phyloP scores from a whole-genome alignment of 2,888 invertebrate species.

The Hydroisotoma schaefferi region DNA sequence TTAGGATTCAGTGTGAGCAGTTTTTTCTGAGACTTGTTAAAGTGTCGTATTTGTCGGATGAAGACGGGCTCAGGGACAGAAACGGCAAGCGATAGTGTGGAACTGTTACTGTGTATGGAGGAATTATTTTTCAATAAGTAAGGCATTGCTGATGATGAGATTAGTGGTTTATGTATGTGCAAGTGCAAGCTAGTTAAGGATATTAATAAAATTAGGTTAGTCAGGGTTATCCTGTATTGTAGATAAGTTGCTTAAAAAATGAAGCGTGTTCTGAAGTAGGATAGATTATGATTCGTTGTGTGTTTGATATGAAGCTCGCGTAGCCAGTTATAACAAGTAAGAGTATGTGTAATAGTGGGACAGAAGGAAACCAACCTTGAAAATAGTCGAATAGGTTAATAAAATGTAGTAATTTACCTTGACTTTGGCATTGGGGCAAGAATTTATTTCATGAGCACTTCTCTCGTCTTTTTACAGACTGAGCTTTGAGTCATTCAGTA shows the following conservation, averaged over 20 bases:
- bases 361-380: conserved; percentile 13
- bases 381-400: conserved; percentile 15
- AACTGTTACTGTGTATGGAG: not conserved
- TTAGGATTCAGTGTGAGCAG: no score
- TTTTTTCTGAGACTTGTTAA: no score
- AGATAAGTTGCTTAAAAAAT: not conserved
- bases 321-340: not conserved
- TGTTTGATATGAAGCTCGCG: conserved; percentile 1
- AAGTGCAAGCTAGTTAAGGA: no score
- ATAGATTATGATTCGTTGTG: not conserved
- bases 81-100: not conserved
- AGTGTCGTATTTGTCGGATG: no score
- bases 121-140: no score
- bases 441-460: not conserved
- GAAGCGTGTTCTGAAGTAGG: not conserved
- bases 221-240: conserved; percentile 20
- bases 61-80: no score
- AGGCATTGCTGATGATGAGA: not conserved
- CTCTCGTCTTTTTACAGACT: conserved; percentile 13
- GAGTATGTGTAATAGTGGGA: not conserved
- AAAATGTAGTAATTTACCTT: conserved; percentile 21
- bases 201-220: conserved; percentile 17
- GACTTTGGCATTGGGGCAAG: conserved; percentile 17
- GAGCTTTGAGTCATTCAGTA: conserved; percentile 18
- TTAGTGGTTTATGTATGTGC: not conserved